Percentiles rank a stretch among this genome's conserved stretches.
These are phyloP conservation scores for Pionites leucogaster DNA, from an alignment of 2,113 vertebrate species.

Conservation along the genomic window DNA sequence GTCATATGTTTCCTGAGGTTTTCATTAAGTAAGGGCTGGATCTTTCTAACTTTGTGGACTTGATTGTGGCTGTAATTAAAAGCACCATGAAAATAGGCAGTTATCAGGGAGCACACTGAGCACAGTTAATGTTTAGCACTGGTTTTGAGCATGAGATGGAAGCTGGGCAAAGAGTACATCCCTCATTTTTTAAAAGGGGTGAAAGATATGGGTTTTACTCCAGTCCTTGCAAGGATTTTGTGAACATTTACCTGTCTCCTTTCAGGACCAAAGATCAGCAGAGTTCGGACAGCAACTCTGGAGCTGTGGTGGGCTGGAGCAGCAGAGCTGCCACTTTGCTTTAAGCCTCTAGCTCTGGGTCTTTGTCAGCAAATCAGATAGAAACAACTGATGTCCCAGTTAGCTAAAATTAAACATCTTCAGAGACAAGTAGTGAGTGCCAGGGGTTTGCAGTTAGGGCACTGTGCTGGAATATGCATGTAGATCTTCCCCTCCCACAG, in stretches of 20 bases:
- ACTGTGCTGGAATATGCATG: background rate
- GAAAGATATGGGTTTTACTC: background rate
- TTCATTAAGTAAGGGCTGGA: background rate
- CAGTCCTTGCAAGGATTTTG: background rate
- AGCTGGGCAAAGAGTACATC: background rate
- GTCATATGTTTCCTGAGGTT: background rate
- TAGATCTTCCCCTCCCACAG: background rate
- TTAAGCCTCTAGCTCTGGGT: background rate
- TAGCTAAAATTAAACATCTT: background rate
- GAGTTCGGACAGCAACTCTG: background rate
- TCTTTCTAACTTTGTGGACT: background rate
- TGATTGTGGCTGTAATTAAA: background rate
- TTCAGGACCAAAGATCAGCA: background rate
- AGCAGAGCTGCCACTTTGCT: background rate
- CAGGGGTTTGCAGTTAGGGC: background rate
- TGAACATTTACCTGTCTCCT: background rate
- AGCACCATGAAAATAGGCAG: background rate
- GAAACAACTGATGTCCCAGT: background rate
- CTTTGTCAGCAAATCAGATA: background rate
- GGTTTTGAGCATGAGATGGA: background rate
- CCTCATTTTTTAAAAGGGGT: background rate
- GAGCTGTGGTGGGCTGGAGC: background rate
- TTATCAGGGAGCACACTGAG: background rate
- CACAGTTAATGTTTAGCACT: background rate
- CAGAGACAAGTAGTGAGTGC: background rate